Evolutionary conservation across 2,888 invertebrate genomes (phyloP).

Genomic region (Horisme vitalbata): DNA sequence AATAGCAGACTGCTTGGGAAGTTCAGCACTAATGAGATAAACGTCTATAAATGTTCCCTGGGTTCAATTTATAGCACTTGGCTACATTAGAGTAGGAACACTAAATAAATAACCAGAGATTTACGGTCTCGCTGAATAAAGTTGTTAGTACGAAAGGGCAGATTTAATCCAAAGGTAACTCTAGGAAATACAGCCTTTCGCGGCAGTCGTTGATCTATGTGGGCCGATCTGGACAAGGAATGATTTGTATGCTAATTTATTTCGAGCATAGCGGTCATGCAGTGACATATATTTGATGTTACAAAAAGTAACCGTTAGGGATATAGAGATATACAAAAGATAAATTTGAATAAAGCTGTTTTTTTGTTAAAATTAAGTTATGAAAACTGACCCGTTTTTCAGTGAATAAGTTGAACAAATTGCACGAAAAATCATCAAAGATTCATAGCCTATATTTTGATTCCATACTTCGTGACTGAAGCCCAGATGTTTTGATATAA

Average conservation of each 20-base stretch:
- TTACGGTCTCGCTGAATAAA: slow-evolving; percentile 29
- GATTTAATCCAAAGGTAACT: slow-evolving; percentile 30
- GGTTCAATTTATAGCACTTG: slow-evolving; percentile 26
- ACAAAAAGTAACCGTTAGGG: no score
- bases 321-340: no score
- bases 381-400: no score
- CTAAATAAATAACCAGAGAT: slow-evolving; percentile 33
- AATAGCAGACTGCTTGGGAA: slow-evolving; percentile 4
- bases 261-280: not conserved
- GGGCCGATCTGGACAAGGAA: not conserved
- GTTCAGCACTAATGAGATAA: slow-evolving; percentile 7
- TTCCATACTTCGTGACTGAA: no score
- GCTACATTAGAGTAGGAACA: slow-evolving; percentile 30
- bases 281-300: no score
- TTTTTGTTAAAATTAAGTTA: no score
- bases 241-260: slow-evolving; percentile 3
- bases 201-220: slow-evolving; percentile 4
- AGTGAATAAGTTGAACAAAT: no score
- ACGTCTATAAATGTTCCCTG: not conserved
- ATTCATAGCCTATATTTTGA: no score
- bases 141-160: slow-evolving; percentile 34
- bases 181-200: slow-evolving; percentile 15
- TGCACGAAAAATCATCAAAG: no score
- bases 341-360: no score
- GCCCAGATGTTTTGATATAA: no score